Evolutionary conservation across 1,140 invertebrate genomes (phyloP).

Genomic region (Pseudomyrmex dendroicus): DNA sequence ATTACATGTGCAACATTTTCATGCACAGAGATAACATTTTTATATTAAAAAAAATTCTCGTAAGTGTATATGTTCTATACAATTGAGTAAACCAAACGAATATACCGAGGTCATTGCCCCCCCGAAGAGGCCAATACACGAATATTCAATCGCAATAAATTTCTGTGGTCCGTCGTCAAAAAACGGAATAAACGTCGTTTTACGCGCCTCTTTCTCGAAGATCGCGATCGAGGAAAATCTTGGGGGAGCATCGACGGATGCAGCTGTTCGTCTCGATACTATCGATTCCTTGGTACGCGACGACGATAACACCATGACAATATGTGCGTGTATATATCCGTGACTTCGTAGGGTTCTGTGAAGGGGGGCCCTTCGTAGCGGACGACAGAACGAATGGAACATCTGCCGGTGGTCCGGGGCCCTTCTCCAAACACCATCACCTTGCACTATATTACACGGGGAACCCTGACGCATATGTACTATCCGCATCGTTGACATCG

Average conservation of each 20-base stretch:
- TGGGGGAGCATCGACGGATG: slow-evolving; percentile 52
- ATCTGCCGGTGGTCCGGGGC: slow-evolving; percentile 82
- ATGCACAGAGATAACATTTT: background rate
- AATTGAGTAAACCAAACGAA: background rate
- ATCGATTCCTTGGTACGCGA: slow-evolving; percentile 68
- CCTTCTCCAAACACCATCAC: slow-evolving; percentile 73
- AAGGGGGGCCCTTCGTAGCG: slow-evolving; percentile 71
- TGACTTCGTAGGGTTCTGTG: slow-evolving; percentile 79
- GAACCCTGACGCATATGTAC: slow-evolving; percentile 60
- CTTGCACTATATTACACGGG: slow-evolving; percentile 74
- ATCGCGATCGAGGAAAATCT: slow-evolving; percentile 59
- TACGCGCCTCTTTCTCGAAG: slow-evolving; percentile 31
- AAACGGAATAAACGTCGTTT: slow-evolving; percentile 11
- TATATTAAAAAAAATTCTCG: background rate
- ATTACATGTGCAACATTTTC: background rate
- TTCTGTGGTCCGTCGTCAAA: slow-evolving; percentile 10
- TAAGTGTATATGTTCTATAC: background rate
- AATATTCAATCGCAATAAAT: slow-evolving; percentile 21
- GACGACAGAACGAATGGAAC: slow-evolving; percentile 82
- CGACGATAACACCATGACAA: slow-evolving; percentile 38
- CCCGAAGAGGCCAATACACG: background rate
- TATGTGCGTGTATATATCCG: slow-evolving; percentile 39
- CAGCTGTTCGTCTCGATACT: slow-evolving; percentile 70
- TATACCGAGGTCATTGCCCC: background rate
- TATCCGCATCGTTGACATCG: slow-evolving; percentile 65